Conservation (phyloP, 2,888 invertebrate species). For the Eupithecia vulgata region DNA sequence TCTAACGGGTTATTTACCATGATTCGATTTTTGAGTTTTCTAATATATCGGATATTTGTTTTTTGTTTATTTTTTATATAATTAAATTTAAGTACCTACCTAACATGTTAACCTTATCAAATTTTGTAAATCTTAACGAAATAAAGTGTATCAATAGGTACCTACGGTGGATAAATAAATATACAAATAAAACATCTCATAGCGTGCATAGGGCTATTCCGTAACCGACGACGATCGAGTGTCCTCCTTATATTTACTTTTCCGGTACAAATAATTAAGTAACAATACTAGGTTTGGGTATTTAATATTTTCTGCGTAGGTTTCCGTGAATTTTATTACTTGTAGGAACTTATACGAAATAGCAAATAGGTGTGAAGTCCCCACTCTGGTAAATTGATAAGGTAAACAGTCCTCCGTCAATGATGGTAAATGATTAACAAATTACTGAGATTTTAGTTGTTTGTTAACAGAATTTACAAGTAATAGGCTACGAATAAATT, state of each 20-base stretch:
- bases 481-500: too few relatives aligned
- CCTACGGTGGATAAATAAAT: too few relatives aligned
- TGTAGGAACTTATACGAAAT: not conserved
- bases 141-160: too few relatives aligned
- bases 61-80: too few relatives aligned
- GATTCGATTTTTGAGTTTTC: too few relatives aligned
- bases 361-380: conserved; percentile 13
- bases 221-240: not conserved
- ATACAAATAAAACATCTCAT: too few relatives aligned
- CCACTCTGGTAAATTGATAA: not conserved
- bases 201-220: too few relatives aligned
- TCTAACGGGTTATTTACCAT: too few relatives aligned
- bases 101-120: too few relatives aligned
- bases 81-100: too few relatives aligned
- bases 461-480: not conserved
- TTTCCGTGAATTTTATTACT: conserved; percentile 3
- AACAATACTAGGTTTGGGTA: not conserved
- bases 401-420: not conserved
- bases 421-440: conserved; percentile 4
- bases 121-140: too few relatives aligned
- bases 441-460: not conserved
- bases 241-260: not conserved
- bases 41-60: too few relatives aligned
- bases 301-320: not conserved
- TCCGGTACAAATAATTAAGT: not conserved